Base-by-base conservation (phyloP, 2,113 vertebrate species). In the Pionites leucogaster region DNA sequence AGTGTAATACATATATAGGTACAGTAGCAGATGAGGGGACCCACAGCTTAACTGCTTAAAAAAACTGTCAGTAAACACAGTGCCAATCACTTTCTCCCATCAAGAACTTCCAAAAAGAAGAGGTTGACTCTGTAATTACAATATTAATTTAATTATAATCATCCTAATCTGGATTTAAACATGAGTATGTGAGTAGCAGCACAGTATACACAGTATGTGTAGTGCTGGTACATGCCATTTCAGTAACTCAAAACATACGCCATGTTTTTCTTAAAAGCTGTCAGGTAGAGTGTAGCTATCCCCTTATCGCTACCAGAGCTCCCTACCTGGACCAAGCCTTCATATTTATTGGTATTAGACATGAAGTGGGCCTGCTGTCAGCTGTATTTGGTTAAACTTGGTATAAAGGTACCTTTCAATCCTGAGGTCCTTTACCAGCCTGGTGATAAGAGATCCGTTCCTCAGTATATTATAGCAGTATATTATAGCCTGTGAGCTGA, bases 311-410 rank as follows among this genome's bases (percentile, higher is more conserved):
- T 8, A 8, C 44, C 82, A 52, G 80, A 80, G 64, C 16, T 95
- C 57, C 59, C 92, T 94, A 92, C 92, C 52, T 84, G 77, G 63
- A 76, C 47, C 42, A 92, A 62, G 44, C 11, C 77, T 87, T 42
- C 53, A 15, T 93, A 96, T 95, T 96, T 94, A 92, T 93, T 91
- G 53, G 53, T 57, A 69, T 53, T 84, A 49, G 64, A 89, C 78
- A 69, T 19, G 44, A 75, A 94, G 27, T 49, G 68, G 81, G 59
- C 67, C 88, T 93, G 67, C 67, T 25, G 67, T 94, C 95, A 93
- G 92, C 92, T 96, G 95, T 28, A 19, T 87, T 87, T 88, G 53
- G 91, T 95, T 96, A 93, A 91, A 92, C 17, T 69, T 24, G 2
- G 25, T 89, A 53, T 79, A 95, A 92, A 79, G 0, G 65, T 44